Base-by-base conservation (phyloP, 2,888 invertebrate genomes). In the Argynnis bischoffii region DNA sequence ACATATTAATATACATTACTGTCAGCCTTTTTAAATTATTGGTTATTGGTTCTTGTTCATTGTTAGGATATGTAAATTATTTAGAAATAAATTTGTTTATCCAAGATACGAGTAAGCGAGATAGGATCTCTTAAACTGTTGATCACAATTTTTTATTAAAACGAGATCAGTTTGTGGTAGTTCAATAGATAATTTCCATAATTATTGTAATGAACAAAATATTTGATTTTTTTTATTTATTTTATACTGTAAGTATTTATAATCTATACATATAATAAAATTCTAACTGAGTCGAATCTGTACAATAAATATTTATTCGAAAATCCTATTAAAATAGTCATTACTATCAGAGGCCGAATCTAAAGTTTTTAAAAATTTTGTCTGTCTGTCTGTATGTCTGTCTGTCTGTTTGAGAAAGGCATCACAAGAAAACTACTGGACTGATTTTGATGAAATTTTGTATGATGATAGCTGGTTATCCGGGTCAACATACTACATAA, bases 1-100 rank as follows among this genome's bases (percentile, higher is more conserved):
- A 84, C 82, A 78, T 86, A 88, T 89, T 88, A 89, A 89, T 89
- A 88, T 89, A 87, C 87, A 89, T 88, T 87, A 88, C 87, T 84
- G 86, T 85, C 88, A 86, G 82, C 81, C 84, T 85, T 86, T 85
- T 81, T 84, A 86, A 82, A 78, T 84, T 88, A 89, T 89, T 86
- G 87, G 88, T 88, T 88, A 88, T 89, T 87, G 87, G 87, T 85
- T 79, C 74, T 77, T 73, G 73, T 77, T 84, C 83, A 86, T 89
- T 88, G 87, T 89, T 86, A 79, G 79, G 78, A 78, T 87, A 87
- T 88, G 88, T 80, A 82, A 85, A 88, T 86, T 80, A 78, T 72
- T 73, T 67, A 68, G 75, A 78, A 78, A 76, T 78, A 82, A 86
- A 81, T 86, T 86, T 80, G 79, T 81, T 81, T 82, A 69, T 73